A percentile compares a stretch with the other conserved stretches of the same genome.
These are phyloP conservation scores for Synanthedon myopaeformis DNA, from an alignment of 2,888 invertebrate genomes.

Conservation along the genomic window DNA sequence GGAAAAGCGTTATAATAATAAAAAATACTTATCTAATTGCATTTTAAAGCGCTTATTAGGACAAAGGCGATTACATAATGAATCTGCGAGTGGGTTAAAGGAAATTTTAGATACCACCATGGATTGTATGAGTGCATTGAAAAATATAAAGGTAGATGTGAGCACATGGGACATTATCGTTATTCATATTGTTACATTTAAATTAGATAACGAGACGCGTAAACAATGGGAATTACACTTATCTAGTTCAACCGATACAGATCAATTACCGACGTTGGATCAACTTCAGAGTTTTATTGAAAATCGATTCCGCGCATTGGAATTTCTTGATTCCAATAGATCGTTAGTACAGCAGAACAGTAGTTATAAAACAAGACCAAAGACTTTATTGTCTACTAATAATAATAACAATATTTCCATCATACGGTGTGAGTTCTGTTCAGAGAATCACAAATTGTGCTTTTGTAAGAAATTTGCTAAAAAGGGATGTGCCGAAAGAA, in stretches of 20 bases:
- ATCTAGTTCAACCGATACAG: not conserved
- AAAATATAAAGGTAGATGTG: too few species aligned
- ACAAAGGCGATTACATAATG: too few species aligned
- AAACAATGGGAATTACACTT: slow-evolving; percentile 11
- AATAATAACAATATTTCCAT: not conserved
- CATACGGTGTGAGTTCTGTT: slow-evolving; percentile 1
- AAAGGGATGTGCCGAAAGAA: not conserved
- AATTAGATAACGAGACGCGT: slow-evolving; percentile 11
- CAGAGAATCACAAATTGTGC: not conserved
- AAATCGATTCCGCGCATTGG: slow-evolving; percentile 1
- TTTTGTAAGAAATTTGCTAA: slow-evolving; percentile 1
- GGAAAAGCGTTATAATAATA: too few species aligned
- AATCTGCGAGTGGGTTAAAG: too few species aligned
- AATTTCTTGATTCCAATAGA: slow-evolving; percentile 2
- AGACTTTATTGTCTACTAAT: not conserved
- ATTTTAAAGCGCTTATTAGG: too few species aligned
- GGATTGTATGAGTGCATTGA: too few species aligned
- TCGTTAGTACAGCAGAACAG: not conserved
- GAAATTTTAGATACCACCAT: too few species aligned
- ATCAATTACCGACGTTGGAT: not conserved
- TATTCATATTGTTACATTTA: slow-evolving; percentile 7
- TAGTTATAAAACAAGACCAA: not conserved
- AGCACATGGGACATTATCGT: slow-evolving; percentile 2
- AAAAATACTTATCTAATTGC: too few species aligned
- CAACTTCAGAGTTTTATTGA: slow-evolving; percentile 5